phyloP scores from a whole-genome alignment of 2,113 vertebrate species.

The Xenopus borealis region DNA sequence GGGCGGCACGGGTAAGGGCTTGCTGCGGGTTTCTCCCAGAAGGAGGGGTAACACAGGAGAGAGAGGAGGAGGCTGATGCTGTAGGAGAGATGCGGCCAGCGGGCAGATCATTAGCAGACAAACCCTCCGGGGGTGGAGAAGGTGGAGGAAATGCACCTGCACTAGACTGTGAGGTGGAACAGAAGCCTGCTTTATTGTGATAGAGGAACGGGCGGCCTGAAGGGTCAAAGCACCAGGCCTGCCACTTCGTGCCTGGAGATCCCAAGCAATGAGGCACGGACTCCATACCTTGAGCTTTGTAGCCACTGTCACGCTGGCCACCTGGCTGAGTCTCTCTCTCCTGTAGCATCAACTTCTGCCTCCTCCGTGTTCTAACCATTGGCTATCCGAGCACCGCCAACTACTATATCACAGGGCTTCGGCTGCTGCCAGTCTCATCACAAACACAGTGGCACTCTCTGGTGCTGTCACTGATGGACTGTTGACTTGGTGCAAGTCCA shows the following conservation, averaged over 20 bases:
- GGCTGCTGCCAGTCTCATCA: not conserved
- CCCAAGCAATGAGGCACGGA: not conserved
- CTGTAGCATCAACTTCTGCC: not conserved
- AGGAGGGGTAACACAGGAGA: not conserved
- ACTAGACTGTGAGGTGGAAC: not conserved
- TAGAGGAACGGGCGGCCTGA: not conserved
- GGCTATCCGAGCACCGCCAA: not conserved
- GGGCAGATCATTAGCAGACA: slow-evolving; percentile 12
- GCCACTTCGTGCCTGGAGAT: slow-evolving; percentile 12
- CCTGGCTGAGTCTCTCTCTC: not conserved
- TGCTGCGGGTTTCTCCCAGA: not conserved
- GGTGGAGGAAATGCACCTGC: slow-evolving; percentile 4
- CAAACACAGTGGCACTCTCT: not conserved
- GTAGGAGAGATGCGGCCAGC: not conserved
- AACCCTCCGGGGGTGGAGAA: slow-evolving; percentile 8
- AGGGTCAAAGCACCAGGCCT: slow-evolving; percentile 21
- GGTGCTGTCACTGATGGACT: not conserved
- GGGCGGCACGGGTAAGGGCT: slow-evolving; percentile 84
- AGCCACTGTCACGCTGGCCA: too few species aligned
- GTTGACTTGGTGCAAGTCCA: too few species aligned
- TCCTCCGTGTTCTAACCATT: not conserved
- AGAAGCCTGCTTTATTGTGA: not conserved
- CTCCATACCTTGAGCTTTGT: not conserved
- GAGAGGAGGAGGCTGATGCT: not conserved
- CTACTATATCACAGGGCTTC: not conserved